Evolutionary conservation across 2,888 invertebrate species (phyloP).

Genomic region (Drosophila crucigera): DNA sequence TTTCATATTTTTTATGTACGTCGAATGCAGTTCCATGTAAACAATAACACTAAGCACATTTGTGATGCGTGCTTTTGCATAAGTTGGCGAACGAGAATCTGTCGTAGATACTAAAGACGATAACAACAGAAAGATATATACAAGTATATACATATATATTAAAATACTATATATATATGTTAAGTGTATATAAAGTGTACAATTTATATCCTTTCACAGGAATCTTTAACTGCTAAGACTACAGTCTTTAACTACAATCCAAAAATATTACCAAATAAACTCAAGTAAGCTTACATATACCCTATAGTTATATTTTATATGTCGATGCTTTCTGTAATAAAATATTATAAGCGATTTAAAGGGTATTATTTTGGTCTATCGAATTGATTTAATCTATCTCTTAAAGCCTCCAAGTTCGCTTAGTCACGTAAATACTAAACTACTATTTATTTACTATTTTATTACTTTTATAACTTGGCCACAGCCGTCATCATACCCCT

Average conservation of each 20-base stretch:
- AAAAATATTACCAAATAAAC: not conserved
- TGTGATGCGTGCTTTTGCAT: constrained; percentile 82
- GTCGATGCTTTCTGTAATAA: not conserved
- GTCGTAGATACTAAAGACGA: constrained; percentile 12
- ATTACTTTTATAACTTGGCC: not conserved
- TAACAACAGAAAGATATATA: constrained; percentile 28
- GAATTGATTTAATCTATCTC: not conserved
- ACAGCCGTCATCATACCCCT: not conserved
- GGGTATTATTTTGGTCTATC: not conserved
- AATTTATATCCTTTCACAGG: constrained; percentile 29
- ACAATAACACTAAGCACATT: constrained; percentile 79
- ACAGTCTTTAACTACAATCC: too few species aligned
- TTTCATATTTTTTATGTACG: constrained; percentile 25
- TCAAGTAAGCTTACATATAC: not conserved
- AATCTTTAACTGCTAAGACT: constrained; percentile 14
- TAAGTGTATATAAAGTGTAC: not conserved
- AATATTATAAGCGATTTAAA: not conserved
- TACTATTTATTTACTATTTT: not conserved
- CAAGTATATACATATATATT: not conserved
- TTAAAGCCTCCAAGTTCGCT: not conserved
- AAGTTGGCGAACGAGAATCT: constrained; percentile 64
- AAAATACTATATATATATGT: not conserved
- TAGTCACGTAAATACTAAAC: not conserved
- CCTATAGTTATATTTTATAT: not conserved
- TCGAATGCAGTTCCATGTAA: constrained; percentile 74